Base-by-base conservation (phyloP, 2,888 invertebrate genomes). In the Lochmaea crataegi region DNA sequence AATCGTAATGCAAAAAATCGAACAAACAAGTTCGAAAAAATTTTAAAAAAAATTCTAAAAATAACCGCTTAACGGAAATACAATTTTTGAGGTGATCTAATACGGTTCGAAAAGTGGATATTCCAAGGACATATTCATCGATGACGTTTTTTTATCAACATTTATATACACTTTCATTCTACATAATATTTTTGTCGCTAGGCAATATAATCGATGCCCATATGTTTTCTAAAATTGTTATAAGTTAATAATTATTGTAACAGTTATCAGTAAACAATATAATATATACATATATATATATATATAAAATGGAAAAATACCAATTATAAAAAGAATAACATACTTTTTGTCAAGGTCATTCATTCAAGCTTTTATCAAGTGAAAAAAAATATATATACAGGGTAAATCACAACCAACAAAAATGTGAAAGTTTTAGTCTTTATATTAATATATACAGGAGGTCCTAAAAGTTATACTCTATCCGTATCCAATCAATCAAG, bases 261-360 rank as follows among this genome's bases (percentile, higher is more conserved):
- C 73, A 73, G 64, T 74, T 75, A 77, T 77, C 75, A 77, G 77
- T 75, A 74, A 73, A 75, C 75, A 77, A 75, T 77, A 51, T 51
- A n/a, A n/a, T 12, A 48, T 48, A 41, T n/a, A n/a, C n/a, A n/a
- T n/a, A n/a, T n/a, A n/a, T n/a, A n/a, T n/a, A n/a, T n/a, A n/a
- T n/a, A n/a, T n/a, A 75, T 74, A 71, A 75, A 75, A 75, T 74
- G 77, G 75, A 77, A 77, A 77, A 77, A 74, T 72, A 77, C 77
- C 67, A 74, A 75, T 75, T 74, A 74, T 66, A 74, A 77, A 38
- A 75, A 77, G 75, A 77, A 75, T 76, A 75, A 71, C 73, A 75
- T 73, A 76, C 68, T 38, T 42, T 70, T 72, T 72, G 68, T 72
- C 72, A 71, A 74, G 74, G 74, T 71, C 71, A 56, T 56, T 16